Percentiles rank a stretch among this genome's conserved stretches.
Evolutionary conservation across 2,888 invertebrate species (phyloP).

Genomic region (Tipula lateralis): DNA sequence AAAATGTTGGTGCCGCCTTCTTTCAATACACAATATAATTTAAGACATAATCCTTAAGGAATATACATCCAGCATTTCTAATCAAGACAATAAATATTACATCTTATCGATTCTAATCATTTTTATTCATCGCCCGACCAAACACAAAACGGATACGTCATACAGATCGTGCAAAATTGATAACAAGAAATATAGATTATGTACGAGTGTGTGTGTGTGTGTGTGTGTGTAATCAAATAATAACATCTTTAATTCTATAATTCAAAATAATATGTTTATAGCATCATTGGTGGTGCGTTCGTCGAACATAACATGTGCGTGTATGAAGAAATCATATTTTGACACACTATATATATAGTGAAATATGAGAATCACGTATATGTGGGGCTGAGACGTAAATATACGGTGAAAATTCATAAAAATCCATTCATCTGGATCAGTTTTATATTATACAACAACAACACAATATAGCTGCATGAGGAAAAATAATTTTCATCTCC

Average conservation of each 20-base stretch:
- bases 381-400: not conserved
- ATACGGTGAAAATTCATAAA: not conserved
- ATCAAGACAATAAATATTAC: not conserved
- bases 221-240: not conserved
- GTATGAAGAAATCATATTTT: not conserved
- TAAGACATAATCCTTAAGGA: not conserved
- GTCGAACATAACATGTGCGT: not conserved
- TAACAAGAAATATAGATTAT: not conserved
- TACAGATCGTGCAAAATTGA: not conserved
- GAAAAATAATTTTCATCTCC: not conserved
- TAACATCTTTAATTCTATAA: not conserved
- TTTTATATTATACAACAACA: not conserved
- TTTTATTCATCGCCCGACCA: not conserved
- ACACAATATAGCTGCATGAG: not conserved
- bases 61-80: not conserved
- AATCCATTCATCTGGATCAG: not conserved
- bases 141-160: not conserved
- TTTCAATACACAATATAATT: not conserved
- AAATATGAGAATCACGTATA: slow-evolving; percentile 6
- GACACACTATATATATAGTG: not conserved
- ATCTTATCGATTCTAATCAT: not conserved
- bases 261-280: not conserved
- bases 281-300: not conserved
- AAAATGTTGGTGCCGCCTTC: not conserved
- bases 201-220: no score